A percentile compares a stretch with the other conserved stretches of the same genome.
Conservation (phyloP, 2,888 invertebrate genomes). For the Apodemia mormo region DNA sequence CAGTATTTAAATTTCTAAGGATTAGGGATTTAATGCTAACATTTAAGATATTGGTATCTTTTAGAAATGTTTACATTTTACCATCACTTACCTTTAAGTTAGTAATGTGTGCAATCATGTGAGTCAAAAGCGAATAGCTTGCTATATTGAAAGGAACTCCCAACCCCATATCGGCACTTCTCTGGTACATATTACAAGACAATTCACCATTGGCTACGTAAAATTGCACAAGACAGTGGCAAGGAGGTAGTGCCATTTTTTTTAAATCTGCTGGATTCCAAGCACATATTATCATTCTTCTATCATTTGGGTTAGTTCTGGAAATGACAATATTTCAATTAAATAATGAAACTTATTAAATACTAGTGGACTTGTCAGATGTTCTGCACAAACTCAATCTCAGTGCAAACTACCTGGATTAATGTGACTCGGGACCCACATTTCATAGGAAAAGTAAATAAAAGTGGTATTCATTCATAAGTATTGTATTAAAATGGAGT, state of each 20-base stretch:
- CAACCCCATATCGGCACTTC: conserved; percentile 98
- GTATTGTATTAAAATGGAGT: too few relatives aligned
- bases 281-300: conserved; percentile 95
- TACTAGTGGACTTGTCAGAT: too few relatives aligned
- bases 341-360: not conserved
- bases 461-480: too few relatives aligned
- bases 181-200: conserved; percentile 96
- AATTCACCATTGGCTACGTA: conserved; percentile 92
- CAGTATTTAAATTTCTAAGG: too few relatives aligned
- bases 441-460: too few relatives aligned
- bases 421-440: too few relatives aligned
- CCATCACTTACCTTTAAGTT: conserved; percentile 85
- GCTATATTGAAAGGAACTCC: conserved; percentile 99
- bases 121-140: conserved; percentile 95
- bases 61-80: too few relatives aligned
- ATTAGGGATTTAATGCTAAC: too few relatives aligned
- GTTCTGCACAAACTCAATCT: too few relatives aligned
- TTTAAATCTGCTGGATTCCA: conserved; percentile 96
- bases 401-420: too few relatives aligned
- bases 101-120: conserved; percentile 98
- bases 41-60: too few relatives aligned
- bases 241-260: conserved; percentile 97
- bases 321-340: not conserved
- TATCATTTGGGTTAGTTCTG: conserved; percentile 89
- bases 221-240: conserved; percentile 97